These are phyloP conservation scores for Pterois miles DNA, from an alignment of 2,797 vertebrate genomes.

Conservation along the genomic window DNA sequence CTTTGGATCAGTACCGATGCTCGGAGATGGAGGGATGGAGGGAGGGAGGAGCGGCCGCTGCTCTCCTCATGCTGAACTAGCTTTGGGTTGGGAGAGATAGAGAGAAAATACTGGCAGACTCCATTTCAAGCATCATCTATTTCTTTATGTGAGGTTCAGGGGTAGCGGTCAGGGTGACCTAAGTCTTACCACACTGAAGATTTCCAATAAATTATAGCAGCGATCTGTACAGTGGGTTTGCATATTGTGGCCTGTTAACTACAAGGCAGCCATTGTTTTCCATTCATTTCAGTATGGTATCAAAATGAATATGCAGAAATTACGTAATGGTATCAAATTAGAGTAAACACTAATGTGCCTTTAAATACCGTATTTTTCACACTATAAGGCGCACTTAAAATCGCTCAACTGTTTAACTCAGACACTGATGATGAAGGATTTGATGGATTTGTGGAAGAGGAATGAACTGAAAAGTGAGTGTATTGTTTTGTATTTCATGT, in stretches of 20 bases:
- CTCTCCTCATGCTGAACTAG: conserved; percentile 43
- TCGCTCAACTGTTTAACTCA: too few relatives aligned
- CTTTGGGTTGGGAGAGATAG: conserved; percentile 30
- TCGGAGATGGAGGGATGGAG: conserved; percentile 50
- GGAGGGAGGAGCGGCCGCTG: conserved; percentile 31
- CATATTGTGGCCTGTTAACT: background rate
- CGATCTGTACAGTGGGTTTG: background rate
- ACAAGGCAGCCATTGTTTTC: conserved; percentile 2
- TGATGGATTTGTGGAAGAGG: too few relatives aligned
- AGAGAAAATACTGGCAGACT: conserved; percentile 21
- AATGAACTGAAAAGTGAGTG: too few relatives aligned
- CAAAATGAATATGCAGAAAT: background rate
- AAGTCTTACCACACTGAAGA: conserved; percentile 9
- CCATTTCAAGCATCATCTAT: conserved; percentile 27
- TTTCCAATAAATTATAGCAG: conserved; percentile 6
- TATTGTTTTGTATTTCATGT: too few relatives aligned
- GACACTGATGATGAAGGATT: too few relatives aligned
- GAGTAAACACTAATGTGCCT: background rate
- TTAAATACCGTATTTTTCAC: too few relatives aligned
- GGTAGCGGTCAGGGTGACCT: conserved; percentile 38
- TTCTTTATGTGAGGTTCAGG: conserved; percentile 52
- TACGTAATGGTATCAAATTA: background rate
- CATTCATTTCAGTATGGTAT: background rate
- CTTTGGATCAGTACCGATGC: conserved; percentile 72
- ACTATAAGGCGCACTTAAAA: too few relatives aligned